These are phyloP conservation scores for Leptobrachium leishanense DNA, from an alignment of 2,113 vertebrate species.

Conservation along the genomic window DNA sequence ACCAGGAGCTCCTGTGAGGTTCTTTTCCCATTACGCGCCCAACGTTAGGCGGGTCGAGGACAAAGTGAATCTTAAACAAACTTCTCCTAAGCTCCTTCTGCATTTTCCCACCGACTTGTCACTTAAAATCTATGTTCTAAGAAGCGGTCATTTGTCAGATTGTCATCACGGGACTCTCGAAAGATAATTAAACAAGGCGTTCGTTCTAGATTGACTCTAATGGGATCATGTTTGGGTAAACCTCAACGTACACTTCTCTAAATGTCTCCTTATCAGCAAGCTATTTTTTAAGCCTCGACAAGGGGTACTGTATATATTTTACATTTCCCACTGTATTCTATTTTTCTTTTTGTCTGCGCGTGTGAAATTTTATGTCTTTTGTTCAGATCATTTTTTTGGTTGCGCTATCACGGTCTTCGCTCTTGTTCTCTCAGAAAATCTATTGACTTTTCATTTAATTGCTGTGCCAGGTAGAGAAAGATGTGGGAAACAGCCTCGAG, in stretches of 20 bases:
- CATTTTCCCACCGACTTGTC: conserved; percentile 19
- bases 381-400: conserved; percentile 14
- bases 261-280: conserved; percentile 26
- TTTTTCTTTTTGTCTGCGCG: not conserved
- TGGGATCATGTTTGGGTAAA: conserved; percentile 18
- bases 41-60: not conserved
- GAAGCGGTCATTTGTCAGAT: conserved; percentile 24
- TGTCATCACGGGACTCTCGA: conserved; percentile 19
- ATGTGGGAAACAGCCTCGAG: not conserved
- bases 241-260: conserved; percentile 11
- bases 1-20: not conserved
- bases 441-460: not conserved
- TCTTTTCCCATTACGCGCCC: not conserved
- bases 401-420: too few relatives aligned
- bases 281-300: not conserved
- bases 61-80: conserved; percentile 19
- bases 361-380: not conserved
- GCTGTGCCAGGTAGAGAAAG: not conserved
- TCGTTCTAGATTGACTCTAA: conserved; percentile 23
- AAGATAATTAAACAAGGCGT: conserved; percentile 29
- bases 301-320: not conserved
- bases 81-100: not conserved
- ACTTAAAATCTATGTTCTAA: not conserved
- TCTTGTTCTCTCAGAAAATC: not conserved
- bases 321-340: not conserved